phyloP scores from a whole-genome alignment of 2,888 invertebrate species.

The Agonum fuliginosum region DNA sequence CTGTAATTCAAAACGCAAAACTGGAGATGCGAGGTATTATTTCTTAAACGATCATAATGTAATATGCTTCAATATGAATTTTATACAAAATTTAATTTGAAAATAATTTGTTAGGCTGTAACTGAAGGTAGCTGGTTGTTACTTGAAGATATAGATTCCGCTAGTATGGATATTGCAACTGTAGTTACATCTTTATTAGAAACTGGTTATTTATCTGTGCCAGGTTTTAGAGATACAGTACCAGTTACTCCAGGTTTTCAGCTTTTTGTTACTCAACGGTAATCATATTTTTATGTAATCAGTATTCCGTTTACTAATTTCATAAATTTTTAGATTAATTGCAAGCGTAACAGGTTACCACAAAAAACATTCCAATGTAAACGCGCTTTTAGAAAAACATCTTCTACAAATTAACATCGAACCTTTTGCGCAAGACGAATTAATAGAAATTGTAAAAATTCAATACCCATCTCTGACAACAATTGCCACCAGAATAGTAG shows the following conservation, averaged over 20 bases:
- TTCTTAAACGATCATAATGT: too few species aligned
- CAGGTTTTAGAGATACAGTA: constrained; percentile 90
- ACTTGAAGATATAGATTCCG: constrained; percentile 96
- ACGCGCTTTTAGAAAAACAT: constrained; percentile 86
- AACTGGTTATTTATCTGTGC: constrained; percentile 86
- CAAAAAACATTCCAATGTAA: constrained; percentile 78
- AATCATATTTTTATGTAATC: constrained; percentile 61
- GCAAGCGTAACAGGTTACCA: constrained; percentile 78
- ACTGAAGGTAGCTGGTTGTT: constrained; percentile 92
- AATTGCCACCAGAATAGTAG: constrained; percentile 84
- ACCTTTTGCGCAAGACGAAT: constrained; percentile 84
- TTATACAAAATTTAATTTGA: neutral
- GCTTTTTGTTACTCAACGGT: constrained; percentile 93
- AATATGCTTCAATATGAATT: too few species aligned
- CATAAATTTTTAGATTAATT: constrained; percentile 74
- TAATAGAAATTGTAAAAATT: constrained; percentile 81
- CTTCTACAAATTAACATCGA: constrained; percentile 88
- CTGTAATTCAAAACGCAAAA: too few species aligned
- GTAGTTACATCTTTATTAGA: constrained; percentile 90
- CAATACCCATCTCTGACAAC: constrained; percentile 83
- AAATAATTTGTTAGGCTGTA: constrained; percentile 78
- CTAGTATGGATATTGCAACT: constrained; percentile 94
- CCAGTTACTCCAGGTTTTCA: constrained; percentile 91
- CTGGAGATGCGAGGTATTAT: too few species aligned
- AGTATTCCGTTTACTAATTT: neutral